Percentiles rank a stretch among this genome's conserved stretches.
These are phyloP conservation scores for Cactoblastis cactorum DNA, from an alignment of 2,888 invertebrate genomes.

Conservation along the genomic window DNA sequence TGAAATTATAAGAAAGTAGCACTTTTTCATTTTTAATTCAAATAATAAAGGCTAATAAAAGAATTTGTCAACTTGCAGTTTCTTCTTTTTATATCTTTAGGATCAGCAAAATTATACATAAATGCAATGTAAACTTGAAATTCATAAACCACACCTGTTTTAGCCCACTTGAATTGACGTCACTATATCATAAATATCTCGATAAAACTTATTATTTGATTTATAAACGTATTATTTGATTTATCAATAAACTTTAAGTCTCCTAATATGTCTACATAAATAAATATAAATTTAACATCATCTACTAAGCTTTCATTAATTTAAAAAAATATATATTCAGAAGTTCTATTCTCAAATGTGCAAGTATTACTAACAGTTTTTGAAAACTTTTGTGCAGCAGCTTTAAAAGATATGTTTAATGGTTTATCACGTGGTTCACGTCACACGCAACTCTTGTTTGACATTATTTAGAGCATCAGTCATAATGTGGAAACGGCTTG, in stretches of 20 bases:
- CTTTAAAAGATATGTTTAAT: neutral
- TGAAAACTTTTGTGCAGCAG: neutral
- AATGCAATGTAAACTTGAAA: neutral
- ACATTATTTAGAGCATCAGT: conserved; percentile 2
- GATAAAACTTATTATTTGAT: neutral
- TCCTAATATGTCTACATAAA: too few species aligned
- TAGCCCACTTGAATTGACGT: too few species aligned
- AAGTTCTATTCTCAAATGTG: neutral
- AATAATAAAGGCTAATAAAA: neutral
- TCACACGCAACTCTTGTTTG: conserved; percentile 3
- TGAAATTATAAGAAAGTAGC: conserved; percentile 18
- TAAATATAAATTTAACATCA: too few species aligned
- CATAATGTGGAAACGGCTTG: neutral
- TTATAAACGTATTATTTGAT: neutral
- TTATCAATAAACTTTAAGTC: too few species aligned
- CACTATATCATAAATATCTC: neutral
- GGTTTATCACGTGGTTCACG: neutral
- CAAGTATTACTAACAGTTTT: neutral
- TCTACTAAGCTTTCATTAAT: too few species aligned
- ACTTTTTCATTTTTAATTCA: neutral
- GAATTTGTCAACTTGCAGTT: neutral
- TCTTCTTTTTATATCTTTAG: too few species aligned
- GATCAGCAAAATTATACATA: too few species aligned
- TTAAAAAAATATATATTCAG: neutral
- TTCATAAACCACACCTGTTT: too few species aligned